Conservation (phyloP, 2,113 vertebrate species). For the Sceloporus undulatus region DNA sequence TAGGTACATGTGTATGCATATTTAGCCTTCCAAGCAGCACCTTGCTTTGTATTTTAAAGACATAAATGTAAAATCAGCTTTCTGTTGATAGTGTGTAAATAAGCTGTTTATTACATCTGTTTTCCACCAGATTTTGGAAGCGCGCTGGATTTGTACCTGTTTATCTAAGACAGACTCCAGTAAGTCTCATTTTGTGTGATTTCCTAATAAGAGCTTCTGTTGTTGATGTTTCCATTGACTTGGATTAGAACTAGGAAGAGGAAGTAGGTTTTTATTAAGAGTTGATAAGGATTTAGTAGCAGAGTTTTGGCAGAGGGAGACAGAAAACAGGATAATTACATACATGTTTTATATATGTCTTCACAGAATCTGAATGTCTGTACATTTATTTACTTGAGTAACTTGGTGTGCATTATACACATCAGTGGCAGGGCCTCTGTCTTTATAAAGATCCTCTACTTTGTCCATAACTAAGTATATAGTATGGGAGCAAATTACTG, state of each 20-base stretch:
- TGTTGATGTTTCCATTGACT: conserved; percentile 16
- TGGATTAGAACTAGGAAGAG: background rate
- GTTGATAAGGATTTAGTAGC: background rate
- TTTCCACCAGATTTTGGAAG: conserved; percentile 91
- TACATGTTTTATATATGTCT: background rate
- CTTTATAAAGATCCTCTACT: background rate
- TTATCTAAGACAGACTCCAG: conserved; percentile 95
- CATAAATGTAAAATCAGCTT: background rate
- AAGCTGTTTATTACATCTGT: conserved; percentile 10
- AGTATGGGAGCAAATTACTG: no score
- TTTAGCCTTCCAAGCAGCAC: background rate
- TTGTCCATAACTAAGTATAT: background rate
- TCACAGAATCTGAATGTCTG: background rate
- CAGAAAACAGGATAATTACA: background rate
- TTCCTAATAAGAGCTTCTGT: conserved; percentile 8
- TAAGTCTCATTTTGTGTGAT: conserved; percentile 74
- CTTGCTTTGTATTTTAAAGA: background rate
- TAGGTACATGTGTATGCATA: background rate
- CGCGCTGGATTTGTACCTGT: conserved; percentile 93
- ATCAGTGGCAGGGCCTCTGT: background rate
- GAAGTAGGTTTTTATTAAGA: background rate
- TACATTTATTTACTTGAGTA: background rate
- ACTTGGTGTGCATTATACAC: background rate
- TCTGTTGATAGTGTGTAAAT: background rate
- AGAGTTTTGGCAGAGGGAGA: background rate